phyloP scores from a whole-genome alignment of 2,797 vertebrate species.

The Anguilla anguilla region DNA sequence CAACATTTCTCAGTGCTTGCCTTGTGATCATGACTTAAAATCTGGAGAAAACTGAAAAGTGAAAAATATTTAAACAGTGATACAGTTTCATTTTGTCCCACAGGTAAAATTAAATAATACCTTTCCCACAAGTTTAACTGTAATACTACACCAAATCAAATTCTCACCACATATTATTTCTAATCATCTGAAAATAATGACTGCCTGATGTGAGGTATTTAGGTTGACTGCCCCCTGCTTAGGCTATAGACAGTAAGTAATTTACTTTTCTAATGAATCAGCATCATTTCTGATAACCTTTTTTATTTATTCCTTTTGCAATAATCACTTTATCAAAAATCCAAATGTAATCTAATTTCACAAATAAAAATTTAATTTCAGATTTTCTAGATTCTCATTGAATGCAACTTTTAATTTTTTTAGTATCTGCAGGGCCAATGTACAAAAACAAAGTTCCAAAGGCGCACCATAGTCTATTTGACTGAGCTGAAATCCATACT shows the following conservation, averaged over 20 bases:
- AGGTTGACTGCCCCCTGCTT: neutral
- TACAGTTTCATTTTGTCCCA: neutral
- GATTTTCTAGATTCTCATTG: neutral
- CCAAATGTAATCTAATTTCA: neutral
- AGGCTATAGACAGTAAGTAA: neutral
- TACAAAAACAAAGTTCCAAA: neutral
- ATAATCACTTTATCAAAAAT: neutral
- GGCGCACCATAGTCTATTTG: neutral
- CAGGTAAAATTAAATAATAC: neutral
- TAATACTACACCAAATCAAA: neutral
- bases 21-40: neutral
- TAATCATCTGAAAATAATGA: neutral
- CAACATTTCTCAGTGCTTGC: neutral
- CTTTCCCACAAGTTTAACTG: neutral
- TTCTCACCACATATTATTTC: neutral
- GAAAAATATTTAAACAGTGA: neutral
- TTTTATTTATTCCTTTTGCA: neutral
- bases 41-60: neutral
- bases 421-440: neutral
- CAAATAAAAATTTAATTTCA: neutral
- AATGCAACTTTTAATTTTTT: neutral
- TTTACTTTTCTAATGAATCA: constrained; percentile 1
- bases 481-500: neutral
- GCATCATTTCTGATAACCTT: neutral
- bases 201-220: neutral